A percentile compares a stretch with the other conserved stretches of the same genome.
These are phyloP conservation scores for Sebastes diaconus DNA, from an alignment of 2,797 vertebrate species.

Conservation along the genomic window DNA sequence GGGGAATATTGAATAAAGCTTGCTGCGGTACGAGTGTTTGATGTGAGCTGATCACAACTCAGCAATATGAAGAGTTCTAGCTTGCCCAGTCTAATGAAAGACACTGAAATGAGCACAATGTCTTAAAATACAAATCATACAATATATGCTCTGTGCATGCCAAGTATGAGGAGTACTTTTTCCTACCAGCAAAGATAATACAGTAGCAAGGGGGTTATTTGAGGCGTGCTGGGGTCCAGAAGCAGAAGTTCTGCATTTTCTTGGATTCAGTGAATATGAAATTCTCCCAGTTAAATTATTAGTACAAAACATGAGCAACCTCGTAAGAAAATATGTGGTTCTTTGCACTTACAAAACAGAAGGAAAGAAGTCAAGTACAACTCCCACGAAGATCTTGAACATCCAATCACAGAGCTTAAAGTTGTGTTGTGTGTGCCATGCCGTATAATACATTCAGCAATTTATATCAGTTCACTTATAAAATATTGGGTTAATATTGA, in stretches of 20 bases:
- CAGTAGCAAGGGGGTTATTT: background rate
- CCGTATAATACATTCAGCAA: background rate
- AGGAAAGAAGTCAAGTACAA: background rate
- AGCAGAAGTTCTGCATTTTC: background rate
- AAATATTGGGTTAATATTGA: background rate
- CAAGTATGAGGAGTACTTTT: background rate
- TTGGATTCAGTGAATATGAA: background rate
- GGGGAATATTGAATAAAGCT: slow-evolving; percentile 59
- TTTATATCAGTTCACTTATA: background rate
- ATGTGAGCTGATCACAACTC: slow-evolving; percentile 65
- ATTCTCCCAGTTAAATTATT: background rate
- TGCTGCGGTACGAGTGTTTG: slow-evolving; percentile 49
- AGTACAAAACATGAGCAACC: background rate
- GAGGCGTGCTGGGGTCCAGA: background rate
- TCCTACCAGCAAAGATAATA: slow-evolving; percentile 2
- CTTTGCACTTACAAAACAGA: background rate
- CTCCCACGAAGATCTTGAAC: background rate
- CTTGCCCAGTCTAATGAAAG: slow-evolving; percentile 32
- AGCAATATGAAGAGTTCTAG: slow-evolving; percentile 30
- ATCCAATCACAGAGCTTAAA: background rate
- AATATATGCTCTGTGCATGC: background rate
- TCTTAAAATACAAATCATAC: slow-evolving; percentile 46
- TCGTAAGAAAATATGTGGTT: background rate
- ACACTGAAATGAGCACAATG: slow-evolving; percentile 28
- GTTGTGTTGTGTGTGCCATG: background rate